Conservation (phyloP, 2,113 vertebrate genomes). For the Rattus rattus region DNA sequence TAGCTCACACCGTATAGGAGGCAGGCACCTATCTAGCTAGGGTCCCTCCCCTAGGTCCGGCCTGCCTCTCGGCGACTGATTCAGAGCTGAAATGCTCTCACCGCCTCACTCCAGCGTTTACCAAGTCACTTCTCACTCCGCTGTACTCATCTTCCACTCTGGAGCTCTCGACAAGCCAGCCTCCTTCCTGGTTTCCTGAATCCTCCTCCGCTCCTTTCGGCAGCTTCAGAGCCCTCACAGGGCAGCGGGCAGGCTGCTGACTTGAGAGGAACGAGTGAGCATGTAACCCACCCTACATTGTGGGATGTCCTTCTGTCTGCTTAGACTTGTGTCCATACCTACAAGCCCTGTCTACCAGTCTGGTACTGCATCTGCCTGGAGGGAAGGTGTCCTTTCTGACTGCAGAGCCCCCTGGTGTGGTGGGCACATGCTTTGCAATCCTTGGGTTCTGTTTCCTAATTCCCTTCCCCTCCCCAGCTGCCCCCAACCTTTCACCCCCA, state of each 20-base stretch:
- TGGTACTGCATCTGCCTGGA: neutral
- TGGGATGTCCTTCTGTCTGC: too few relatives aligned
- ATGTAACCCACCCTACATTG: neutral
- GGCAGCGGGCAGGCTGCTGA: neutral
- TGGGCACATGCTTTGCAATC: neutral
- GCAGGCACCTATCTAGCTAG: neutral
- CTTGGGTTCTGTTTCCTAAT: neutral
- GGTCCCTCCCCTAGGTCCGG: neutral
- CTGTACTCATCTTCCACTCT: neutral
- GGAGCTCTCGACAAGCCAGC: neutral
- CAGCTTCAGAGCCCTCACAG: neutral
- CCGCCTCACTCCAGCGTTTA: neutral
- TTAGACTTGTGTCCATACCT: too few relatives aligned
- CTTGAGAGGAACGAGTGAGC: neutral
- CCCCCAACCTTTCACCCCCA: neutral
- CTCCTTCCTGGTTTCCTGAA: conserved; percentile 45
- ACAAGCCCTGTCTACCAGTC: neutral
- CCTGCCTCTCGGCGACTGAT: neutral
- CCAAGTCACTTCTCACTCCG: neutral
- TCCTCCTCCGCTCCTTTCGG: conserved; percentile 19
- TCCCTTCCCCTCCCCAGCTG: neutral
- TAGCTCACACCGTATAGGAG: neutral
- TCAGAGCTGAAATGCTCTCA: neutral
- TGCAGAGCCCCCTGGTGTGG: neutral
- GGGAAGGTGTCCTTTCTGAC: neutral